phyloP scores from a whole-genome alignment of 2,113 vertebrate species.

The Ibidorhyncha struthersii region DNA sequence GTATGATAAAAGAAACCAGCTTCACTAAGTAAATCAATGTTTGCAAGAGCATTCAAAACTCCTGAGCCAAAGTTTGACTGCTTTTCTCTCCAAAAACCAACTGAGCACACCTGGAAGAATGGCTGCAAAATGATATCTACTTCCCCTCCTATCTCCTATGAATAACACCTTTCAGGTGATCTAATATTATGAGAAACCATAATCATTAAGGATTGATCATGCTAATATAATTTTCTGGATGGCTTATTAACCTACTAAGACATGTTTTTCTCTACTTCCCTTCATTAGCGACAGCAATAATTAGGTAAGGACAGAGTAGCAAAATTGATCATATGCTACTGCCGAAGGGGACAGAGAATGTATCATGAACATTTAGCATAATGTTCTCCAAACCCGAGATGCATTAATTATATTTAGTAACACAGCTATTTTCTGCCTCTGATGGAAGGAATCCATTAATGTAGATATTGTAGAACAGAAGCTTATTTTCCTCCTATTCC shows the following conservation, averaged over 20 bases:
- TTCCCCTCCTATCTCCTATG: conserved; percentile 18
- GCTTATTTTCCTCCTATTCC: background rate
- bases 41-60: conserved; percentile 23
- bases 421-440: conserved; percentile 24
- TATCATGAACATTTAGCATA: conserved; percentile 38
- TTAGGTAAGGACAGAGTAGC: conserved; percentile 69
- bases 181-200: conserved; percentile 69
- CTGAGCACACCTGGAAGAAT: conserved; percentile 15
- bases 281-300: conserved; percentile 73
- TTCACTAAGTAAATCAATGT: conserved; percentile 5
- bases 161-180: conserved; percentile 70
- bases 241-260: conserved; percentile 77
- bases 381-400: conserved; percentile 28
- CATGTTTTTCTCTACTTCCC: conserved; percentile 74
- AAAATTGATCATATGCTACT: conserved; percentile 67
- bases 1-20: conserved; percentile 5
- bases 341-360: conserved; percentile 34
- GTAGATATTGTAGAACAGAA: background rate
- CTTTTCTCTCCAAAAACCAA: conserved; percentile 39
- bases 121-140: conserved; percentile 1
- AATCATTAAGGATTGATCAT: conserved; percentile 74
- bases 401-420: conserved; percentile 28
- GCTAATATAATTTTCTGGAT: conserved; percentile 77
- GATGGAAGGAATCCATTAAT: conserved; percentile 13
- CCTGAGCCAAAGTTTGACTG: background rate